Conservation (phyloP, 1,140 invertebrate genomes). For the Euwallacea fornicatus region DNA sequence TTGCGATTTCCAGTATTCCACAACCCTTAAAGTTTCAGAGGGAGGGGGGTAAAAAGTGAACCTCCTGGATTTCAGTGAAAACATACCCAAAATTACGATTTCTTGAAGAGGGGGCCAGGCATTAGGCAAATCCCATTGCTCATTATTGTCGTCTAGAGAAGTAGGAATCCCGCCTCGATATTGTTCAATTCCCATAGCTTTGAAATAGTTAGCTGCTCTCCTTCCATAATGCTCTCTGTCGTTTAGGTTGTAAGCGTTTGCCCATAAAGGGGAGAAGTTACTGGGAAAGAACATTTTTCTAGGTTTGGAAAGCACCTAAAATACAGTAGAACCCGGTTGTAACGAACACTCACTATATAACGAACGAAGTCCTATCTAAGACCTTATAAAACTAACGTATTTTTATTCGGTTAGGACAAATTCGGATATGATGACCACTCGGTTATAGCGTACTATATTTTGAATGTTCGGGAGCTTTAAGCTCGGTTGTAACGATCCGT, state of each 20-base stretch:
- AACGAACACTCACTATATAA: too few species aligned
- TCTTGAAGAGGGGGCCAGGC: conserved; percentile 87
- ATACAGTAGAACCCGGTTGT: too few species aligned
- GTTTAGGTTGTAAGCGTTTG: conserved; percentile 47
- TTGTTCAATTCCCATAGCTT: conserved; percentile 54
- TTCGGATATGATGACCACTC: too few species aligned
- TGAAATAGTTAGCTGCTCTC: conserved; percentile 58
- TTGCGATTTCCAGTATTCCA: conserved; percentile 60
- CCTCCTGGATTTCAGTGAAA: not conserved
- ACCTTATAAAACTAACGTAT: too few species aligned
- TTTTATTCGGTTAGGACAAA: too few species aligned
- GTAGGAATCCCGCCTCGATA: conserved; percentile 74
- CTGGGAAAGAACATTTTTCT: conserved; percentile 65
- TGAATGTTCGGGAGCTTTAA: too few species aligned
- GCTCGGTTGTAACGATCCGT: too few species aligned
- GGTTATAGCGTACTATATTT: too few species aligned
- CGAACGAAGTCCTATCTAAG: too few species aligned
- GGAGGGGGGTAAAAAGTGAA: too few species aligned
- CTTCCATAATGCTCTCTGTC: conserved; percentile 48
- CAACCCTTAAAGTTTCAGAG: conserved; percentile 42
- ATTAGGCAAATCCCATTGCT: conserved; percentile 92
- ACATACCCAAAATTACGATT: conserved; percentile 66
- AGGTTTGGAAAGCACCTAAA: conserved; percentile 41
- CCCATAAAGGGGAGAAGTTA: conserved; percentile 73
- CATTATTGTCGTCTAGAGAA: conserved; percentile 67